phyloP scores from a whole-genome alignment of 2,113 vertebrate species.

The Scartelaos histophorus region DNA sequence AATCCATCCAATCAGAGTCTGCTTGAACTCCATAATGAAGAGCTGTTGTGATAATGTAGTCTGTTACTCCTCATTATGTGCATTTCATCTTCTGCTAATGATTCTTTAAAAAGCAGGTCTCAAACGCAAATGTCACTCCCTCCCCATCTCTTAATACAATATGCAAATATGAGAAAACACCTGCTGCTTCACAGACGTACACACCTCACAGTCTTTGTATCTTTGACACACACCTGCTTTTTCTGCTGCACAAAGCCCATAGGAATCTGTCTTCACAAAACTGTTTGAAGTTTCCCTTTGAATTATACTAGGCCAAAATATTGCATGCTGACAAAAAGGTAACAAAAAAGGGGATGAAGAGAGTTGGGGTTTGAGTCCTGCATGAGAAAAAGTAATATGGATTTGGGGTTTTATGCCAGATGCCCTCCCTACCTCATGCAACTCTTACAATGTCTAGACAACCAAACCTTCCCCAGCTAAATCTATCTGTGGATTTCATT shows the following conservation, averaged over 20 bases:
- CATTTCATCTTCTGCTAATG: slow-evolving; percentile 2
- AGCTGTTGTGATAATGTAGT: neutral
- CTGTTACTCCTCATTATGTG: neutral
- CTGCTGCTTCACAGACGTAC: slow-evolving; percentile 34
- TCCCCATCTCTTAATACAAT: slow-evolving; percentile 5
- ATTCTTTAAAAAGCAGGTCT: slow-evolving; percentile 8
- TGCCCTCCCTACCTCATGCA: no score
- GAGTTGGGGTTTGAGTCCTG: no score
- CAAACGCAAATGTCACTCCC: slow-evolving; percentile 4
- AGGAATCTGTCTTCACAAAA: slow-evolving; percentile 54
- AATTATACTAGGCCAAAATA: neutral
- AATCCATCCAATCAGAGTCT: neutral
- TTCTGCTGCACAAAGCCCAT: slow-evolving; percentile 40
- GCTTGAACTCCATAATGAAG: neutral
- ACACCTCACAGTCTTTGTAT: slow-evolving; percentile 55
- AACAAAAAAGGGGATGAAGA: no score
- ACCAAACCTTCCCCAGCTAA: no score
- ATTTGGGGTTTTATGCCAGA: no score
- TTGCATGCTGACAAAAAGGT: neutral
- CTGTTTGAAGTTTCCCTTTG: slow-evolving; percentile 23
- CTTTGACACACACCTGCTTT: slow-evolving; percentile 50
- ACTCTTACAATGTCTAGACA: no score
- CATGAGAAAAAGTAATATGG: no score
- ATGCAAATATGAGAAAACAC: slow-evolving; percentile 6
- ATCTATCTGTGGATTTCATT: no score